Evolutionary conservation across 2,888 invertebrate species (phyloP), one percentile per base, ranked within the genome.

Genomic region (Timema podura): DNA sequence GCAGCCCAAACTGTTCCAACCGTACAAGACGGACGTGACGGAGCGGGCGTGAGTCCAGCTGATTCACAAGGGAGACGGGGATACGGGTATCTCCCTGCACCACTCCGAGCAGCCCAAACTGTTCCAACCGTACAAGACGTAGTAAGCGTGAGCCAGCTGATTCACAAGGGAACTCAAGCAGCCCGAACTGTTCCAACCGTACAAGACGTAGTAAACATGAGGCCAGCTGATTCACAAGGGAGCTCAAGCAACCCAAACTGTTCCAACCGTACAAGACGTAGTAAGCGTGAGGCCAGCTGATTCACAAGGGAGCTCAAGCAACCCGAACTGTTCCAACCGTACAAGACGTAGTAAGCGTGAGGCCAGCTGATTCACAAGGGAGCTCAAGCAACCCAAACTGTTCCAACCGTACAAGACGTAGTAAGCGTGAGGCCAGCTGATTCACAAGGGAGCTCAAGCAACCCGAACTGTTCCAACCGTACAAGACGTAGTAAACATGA

Each of bases 251-350:
- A 7, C 89, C 89, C 0, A 89, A 90, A 78, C 82, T 91, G 45
- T 91, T 91, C 79, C 90, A 91, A 79, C 91, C 91, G 0, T 91
- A 91, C 82, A 91, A 91, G 77, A 85, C 84, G 8, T 68, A 70
- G 45, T 47, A 67, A 16, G 64, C 70, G 57, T 72, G 64, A 68
- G 68, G n/a, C 30, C 61, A 30, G 61, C 61, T 45, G 30, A 30
- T 30, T 30, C 30, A 30, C 30, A 30, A 30, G 30, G 30, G n/a
- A n/a, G n/a, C n/a, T n/a, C n/a, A n/a, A 74, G n/a, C 71, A 75
- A 6, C 89, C 89, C 0, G 89, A 90, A 78, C 82, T 91, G 45
- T 91, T 91, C 79, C 90, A 91, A 79, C 91, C 91, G 0, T 91
- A 91, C 82, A 91, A 91, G 77, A 85, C 84, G 66, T 87, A 88